Evolutionary conservation across 1,140 invertebrate genomes (phyloP), one percentile per base, ranked within the genome.

Genomic region (Euwallacea similis): DNA sequence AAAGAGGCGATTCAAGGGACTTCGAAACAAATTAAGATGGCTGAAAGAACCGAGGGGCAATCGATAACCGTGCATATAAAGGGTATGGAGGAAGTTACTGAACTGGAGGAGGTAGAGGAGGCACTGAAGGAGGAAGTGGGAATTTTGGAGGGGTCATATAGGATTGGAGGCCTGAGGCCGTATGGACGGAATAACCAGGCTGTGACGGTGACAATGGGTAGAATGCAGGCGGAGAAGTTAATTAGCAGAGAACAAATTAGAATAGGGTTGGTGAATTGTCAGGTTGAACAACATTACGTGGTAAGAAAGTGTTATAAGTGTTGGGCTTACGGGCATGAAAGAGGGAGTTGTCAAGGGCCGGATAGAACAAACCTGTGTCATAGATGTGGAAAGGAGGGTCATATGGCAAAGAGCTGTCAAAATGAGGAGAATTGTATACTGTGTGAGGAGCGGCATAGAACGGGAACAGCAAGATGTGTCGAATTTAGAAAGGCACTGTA

Each of bases 341-440:
- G 4, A n/a, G 33, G 42, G 0, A 21, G 64, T 2, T 74, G 73
- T 50, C 43, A 8, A 0, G 73, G 60, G 10, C 56, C 59, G 10
- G 71, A 73, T 54, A 69, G 71, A 66, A 54, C 7, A 7, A 44
- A 16, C 0, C 13, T 41, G 4, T 74, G 73, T 42, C 72, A 67
- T 16, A 64, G 53, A 54, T 74, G 71, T 33, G 73, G 73, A 7
- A n/a, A 53, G 7, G 43, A 21, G 15, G 69, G 60, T 6, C 59
- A 74, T 43, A 56, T 44, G 8, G 63, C 58, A 2, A 55, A 55
- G 42, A 61, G 56, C 6, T 74, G 69, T 33, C 10, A 10, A 41
- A 54, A 59, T 7, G 47, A 60, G 43, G 65, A 67, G 47, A 9
- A 42, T 21, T 71, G 69, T 54, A 6, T 55, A 9, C 2, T 71